Evolutionary conservation across 2,113 vertebrate genomes (phyloP).

Genomic region (Hypomesus transpacificus): DNA sequence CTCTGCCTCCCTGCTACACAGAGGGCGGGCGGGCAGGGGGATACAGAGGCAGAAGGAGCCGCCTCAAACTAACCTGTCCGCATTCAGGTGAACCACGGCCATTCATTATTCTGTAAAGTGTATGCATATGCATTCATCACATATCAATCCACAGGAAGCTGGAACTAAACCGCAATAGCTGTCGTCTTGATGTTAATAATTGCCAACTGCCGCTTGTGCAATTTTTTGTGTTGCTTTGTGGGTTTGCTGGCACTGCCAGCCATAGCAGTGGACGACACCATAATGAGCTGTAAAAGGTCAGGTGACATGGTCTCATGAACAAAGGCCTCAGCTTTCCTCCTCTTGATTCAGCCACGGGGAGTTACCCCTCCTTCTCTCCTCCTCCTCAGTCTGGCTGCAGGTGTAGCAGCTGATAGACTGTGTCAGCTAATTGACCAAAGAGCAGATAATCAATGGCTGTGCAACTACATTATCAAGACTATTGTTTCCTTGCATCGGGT

Average conservation of each 20-base stretch:
- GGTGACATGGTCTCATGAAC: neutral
- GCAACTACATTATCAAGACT: slow-evolving; percentile 9
- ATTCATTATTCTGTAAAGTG: too few relatives aligned
- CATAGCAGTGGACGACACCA: neutral
- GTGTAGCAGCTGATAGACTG: slow-evolving; percentile 14
- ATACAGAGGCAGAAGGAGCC: too few relatives aligned
- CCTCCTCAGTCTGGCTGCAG: neutral
- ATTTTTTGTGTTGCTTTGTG: neutral
- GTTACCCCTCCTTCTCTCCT: neutral
- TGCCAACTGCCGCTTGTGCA: too few relatives aligned
- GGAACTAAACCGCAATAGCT: too few relatives aligned
- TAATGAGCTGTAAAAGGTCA: neutral
- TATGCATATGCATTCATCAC: too few relatives aligned
- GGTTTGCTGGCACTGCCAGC: neutral
- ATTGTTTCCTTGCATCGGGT: neutral
- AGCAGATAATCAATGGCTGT: slow-evolving; percentile 26
- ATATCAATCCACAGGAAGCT: too few relatives aligned
- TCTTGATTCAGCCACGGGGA: neutral
- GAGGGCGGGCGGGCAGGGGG: too few relatives aligned
- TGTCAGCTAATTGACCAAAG: slow-evolving; percentile 14
- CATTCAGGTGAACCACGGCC: too few relatives aligned
- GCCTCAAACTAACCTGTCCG: too few relatives aligned
- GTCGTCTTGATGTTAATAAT: too few relatives aligned
- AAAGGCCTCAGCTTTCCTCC: neutral
- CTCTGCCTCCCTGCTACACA: neutral